Evolutionary conservation across 2,888 invertebrate genomes (phyloP).

Genomic region (Habroteleia sp.): DNA sequence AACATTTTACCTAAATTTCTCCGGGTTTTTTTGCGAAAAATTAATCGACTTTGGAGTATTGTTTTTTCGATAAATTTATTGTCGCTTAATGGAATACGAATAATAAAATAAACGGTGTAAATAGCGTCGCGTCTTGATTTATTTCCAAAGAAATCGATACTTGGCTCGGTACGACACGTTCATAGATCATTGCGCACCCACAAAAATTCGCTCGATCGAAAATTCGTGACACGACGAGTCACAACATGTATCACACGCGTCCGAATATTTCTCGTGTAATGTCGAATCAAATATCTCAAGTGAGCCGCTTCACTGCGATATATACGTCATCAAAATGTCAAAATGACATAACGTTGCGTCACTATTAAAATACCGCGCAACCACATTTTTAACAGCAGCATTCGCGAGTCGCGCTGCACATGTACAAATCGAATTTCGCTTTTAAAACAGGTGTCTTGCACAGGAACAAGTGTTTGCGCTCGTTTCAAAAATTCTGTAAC

Average conservation of each 20-base stretch:
- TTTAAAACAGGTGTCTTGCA: slow-evolving; percentile 21
- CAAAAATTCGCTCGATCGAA: slow-evolving; percentile 14
- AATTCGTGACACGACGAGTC: slow-evolving; percentile 21
- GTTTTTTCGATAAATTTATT: no score
- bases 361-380: slow-evolving; percentile 42
- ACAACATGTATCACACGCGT: slow-evolving; percentile 33
- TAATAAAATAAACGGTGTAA: no score
- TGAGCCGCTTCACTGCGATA: slow-evolving; percentile 27
- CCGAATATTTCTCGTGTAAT: slow-evolving; percentile 56
- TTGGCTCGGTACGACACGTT: background rate
- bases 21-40: no score
- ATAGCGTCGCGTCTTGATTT: no score
- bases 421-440: slow-evolving; percentile 23
- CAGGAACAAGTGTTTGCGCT: slow-evolving; percentile 1
- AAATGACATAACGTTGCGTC: slow-evolving; percentile 53
- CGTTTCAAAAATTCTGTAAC: no score
- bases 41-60: no score
- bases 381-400: slow-evolving; percentile 30
- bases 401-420: slow-evolving; percentile 2
- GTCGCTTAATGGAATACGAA: no score
- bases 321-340: slow-evolving; percentile 53
- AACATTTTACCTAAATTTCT: no score
- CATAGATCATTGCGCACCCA: slow-evolving; percentile 11
- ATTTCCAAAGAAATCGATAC: background rate
- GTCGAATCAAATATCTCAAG: slow-evolving; percentile 57